Evolutionary conservation across 1,140 invertebrate genomes (phyloP).

Genomic region (Achatina immaculata): DNA sequence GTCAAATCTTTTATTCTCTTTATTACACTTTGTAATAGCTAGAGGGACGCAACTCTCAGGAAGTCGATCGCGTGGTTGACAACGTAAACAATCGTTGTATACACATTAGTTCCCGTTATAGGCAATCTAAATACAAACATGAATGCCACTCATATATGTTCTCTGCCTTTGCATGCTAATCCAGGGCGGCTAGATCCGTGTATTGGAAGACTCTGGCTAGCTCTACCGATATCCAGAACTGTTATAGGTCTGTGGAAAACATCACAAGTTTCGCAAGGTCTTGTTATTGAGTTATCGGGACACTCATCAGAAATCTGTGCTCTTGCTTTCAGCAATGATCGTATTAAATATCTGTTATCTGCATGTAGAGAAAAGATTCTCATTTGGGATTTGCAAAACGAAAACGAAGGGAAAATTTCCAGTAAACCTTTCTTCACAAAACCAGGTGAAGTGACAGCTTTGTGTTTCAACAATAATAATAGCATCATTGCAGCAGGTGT

Average conservation of each 20-base stretch:
- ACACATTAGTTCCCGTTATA: background rate
- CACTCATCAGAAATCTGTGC: conserved; percentile 44
- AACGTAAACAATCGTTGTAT: background rate
- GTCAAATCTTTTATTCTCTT: too few relatives aligned
- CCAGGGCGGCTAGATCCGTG: conserved; percentile 35
- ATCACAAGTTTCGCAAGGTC: background rate
- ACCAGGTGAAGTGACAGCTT: conserved; percentile 41
- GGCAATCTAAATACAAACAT: background rate
- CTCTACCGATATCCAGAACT: conserved; percentile 46
- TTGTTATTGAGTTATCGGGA: conserved; percentile 47
- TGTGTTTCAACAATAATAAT: conserved; percentile 49
- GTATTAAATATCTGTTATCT: conserved; percentile 42
- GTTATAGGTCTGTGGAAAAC: conserved; percentile 49
- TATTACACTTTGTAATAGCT: too few relatives aligned
- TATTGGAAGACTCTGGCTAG: conserved; percentile 40
- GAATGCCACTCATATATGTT: conserved; percentile 7
- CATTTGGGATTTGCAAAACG: conserved; percentile 50
- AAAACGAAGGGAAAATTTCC: conserved; percentile 35
- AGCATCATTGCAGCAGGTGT: conserved; percentile 49
- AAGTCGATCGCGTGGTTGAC: background rate
- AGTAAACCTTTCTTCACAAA: conserved; percentile 43
- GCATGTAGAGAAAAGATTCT: conserved; percentile 54
- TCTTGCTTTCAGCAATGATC: conserved; percentile 43
- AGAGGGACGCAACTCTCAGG: background rate
- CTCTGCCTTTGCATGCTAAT: conserved; percentile 35